phyloP scores from a whole-genome alignment of 2,888 invertebrate genomes.

The Troides aeacus region DNA sequence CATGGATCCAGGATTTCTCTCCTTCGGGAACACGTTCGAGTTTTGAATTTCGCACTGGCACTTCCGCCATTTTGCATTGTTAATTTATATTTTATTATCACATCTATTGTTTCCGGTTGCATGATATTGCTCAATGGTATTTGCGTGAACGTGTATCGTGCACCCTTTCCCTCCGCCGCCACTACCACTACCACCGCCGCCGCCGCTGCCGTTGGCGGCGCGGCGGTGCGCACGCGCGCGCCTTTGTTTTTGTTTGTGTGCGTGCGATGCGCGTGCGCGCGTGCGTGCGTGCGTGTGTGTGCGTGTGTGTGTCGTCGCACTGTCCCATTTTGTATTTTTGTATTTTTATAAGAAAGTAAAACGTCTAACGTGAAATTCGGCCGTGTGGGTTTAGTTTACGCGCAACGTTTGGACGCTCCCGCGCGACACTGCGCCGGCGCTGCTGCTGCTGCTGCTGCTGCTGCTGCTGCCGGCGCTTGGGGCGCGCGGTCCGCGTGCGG shows the following conservation, averaged over 20 bases:
- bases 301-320: conserved; percentile 65
- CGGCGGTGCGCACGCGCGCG: neutral
- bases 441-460: conserved; percentile 40
- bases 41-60: no score
- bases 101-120: conserved; percentile 36
- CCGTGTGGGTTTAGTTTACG: conserved; percentile 67
- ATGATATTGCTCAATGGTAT: conserved; percentile 72
- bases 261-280: conserved; percentile 44
- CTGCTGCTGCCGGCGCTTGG: conserved; percentile 68
- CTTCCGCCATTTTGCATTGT: no score
- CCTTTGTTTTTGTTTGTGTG: conserved; percentile 62
- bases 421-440: no score
- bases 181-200: no score
- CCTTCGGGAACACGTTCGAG: no score
- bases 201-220: no score
- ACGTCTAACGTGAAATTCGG: conserved; percentile 70
- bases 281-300: conserved; percentile 57
- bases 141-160: conserved; percentile 63
- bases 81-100: no score
- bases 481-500: conserved; percentile 71
- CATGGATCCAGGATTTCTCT: no score
- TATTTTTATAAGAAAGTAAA: conserved; percentile 78
- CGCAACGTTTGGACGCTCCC: conserved; percentile 43
- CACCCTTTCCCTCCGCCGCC: conserved; percentile 56
- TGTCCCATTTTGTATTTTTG: conserved; percentile 80